These are phyloP conservation scores for Cephus pulcher DNA, from an alignment of 2,888 invertebrate genomes.

Conservation along the genomic window DNA sequence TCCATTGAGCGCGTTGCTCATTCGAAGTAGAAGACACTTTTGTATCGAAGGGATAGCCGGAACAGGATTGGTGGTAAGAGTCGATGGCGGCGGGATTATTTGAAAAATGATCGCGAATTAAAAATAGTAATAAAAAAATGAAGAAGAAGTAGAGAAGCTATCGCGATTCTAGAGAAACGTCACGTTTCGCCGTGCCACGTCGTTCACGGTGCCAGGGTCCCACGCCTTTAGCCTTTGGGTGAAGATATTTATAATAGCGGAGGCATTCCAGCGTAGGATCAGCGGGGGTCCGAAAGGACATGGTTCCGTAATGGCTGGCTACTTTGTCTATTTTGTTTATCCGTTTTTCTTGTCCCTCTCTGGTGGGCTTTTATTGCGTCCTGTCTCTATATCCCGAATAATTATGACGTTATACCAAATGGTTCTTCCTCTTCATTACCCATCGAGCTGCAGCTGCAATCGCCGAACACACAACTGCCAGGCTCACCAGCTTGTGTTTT, in stretches of 20 bases:
- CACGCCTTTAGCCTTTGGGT: slow-evolving; percentile 52
- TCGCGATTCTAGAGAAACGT: slow-evolving; percentile 14
- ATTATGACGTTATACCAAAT: slow-evolving; percentile 34
- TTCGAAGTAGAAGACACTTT: neutral
- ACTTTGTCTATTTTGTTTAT: slow-evolving; percentile 49
- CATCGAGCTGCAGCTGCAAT: slow-evolving; percentile 5
- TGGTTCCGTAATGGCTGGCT: slow-evolving; percentile 52
- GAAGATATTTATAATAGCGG: slow-evolving; percentile 58
- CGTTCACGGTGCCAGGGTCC: slow-evolving; percentile 36
- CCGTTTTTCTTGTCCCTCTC: slow-evolving; percentile 20
- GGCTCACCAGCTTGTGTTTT: neutral
- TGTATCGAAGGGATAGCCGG: neutral
- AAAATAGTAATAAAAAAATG: slow-evolving; percentile 1
- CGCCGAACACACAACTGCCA: neutral
- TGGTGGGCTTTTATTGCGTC: slow-evolving; percentile 26
- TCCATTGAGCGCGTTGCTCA: neutral
- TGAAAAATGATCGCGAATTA: neutral
- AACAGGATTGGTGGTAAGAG: neutral
- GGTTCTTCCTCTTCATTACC: slow-evolving; percentile 2
- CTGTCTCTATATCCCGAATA: slow-evolving; percentile 26
- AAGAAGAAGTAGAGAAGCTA: slow-evolving; percentile 5
- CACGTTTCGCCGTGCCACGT: slow-evolving; percentile 35
- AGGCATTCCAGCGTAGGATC: slow-evolving; percentile 52
- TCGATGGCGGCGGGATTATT: neutral
- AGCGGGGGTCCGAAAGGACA: slow-evolving; percentile 57